Percentiles rank a stretch among this genome's conserved stretches.
phyloP scores from a whole-genome alignment of 1,140 invertebrate species.

The Drosophila kepulauana region DNA sequence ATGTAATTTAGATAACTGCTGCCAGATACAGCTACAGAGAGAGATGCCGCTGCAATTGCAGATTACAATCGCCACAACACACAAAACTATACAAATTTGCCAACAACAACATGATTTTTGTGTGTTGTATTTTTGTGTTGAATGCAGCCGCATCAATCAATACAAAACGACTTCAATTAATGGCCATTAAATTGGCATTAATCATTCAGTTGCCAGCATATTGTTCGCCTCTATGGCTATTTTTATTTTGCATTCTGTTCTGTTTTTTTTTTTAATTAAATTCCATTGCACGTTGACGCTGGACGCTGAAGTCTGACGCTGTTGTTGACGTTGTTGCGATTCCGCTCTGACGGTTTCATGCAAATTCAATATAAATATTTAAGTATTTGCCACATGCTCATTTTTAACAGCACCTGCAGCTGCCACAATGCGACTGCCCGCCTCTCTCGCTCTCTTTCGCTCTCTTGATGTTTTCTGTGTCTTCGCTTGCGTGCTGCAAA shows the following conservation, averaged over 20 bases:
- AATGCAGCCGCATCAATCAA: slow-evolving; percentile 28
- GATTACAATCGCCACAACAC: background rate
- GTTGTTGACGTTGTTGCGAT: slow-evolving; percentile 48
- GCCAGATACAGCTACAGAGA: slow-evolving; percentile 11
- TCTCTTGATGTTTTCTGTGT: background rate
- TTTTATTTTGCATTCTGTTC: background rate
- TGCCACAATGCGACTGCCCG: slow-evolving; percentile 6
- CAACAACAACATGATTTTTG: background rate
- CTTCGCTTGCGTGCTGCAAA: slow-evolving; percentile 21
- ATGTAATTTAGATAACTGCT: slow-evolving; percentile 37
- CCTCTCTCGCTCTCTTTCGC: background rate
- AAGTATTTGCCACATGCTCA: slow-evolving; percentile 61
- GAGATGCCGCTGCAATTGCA: slow-evolving; percentile 5
- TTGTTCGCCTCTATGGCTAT: background rate
- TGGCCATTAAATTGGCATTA: slow-evolving; percentile 50
- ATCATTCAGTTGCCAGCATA: slow-evolving; percentile 25
- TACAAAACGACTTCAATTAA: slow-evolving; percentile 41
- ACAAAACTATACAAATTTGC: background rate
- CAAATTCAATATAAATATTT: slow-evolving; percentile 60
- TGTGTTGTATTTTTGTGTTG: slow-evolving; percentile 2
- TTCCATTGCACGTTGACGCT: slow-evolving; percentile 37
- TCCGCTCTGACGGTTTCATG: slow-evolving; percentile 43
- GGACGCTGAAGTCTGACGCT: background rate
- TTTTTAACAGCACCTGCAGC: slow-evolving; percentile 53
- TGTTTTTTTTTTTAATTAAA: slow-evolving; percentile 51